A percentile compares a stretch with the other conserved stretches of the same genome.
These are phyloP conservation scores for Mechanitis mazaeus DNA, from an alignment of 2,888 invertebrate genomes.

Conservation along the genomic window DNA sequence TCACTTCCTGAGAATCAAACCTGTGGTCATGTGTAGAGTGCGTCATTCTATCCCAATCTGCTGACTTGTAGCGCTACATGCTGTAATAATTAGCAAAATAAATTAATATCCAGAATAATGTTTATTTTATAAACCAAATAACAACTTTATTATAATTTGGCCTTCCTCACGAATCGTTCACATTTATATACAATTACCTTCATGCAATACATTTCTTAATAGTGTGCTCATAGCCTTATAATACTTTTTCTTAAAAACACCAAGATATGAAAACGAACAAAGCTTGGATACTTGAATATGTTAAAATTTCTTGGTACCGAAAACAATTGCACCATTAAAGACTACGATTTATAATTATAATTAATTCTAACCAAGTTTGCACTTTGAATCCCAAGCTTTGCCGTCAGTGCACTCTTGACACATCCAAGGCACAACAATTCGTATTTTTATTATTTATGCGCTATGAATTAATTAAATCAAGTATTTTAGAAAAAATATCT, in stretches of 20 bases:
- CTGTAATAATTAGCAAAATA: conserved; percentile 3
- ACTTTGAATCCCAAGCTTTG: neutral
- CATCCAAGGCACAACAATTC: conserved; percentile 24
- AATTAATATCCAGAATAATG: conserved; percentile 16
- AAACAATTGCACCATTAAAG: neutral
- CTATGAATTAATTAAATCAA: too few relatives aligned
- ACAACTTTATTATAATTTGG: conserved; percentile 29
- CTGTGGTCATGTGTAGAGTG: too few relatives aligned
- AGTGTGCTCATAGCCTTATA: conserved; percentile 16
- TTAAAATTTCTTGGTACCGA: conserved; percentile 2
- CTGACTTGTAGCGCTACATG: too few relatives aligned
- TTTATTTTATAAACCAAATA: conserved; percentile 28
- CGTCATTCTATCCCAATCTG: too few relatives aligned
- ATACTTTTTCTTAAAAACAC: conserved; percentile 5
- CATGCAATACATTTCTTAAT: neutral
- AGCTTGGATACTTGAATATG: neutral
- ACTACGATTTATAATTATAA: neutral
- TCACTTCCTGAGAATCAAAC: too few relatives aligned
- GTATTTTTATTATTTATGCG: neutral
- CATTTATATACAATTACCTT: neutral
- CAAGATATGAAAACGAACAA: conserved; percentile 2
- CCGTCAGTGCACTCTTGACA: conserved; percentile 26
- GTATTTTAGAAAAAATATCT: too few relatives aligned
- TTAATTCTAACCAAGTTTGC: neutral
- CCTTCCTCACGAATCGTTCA: conserved; percentile 9